Percentiles rank a stretch among this genome's conserved stretches.
phyloP scores from a whole-genome alignment of 2,888 invertebrate genomes.

The Rhagonycha lutea region DNA sequence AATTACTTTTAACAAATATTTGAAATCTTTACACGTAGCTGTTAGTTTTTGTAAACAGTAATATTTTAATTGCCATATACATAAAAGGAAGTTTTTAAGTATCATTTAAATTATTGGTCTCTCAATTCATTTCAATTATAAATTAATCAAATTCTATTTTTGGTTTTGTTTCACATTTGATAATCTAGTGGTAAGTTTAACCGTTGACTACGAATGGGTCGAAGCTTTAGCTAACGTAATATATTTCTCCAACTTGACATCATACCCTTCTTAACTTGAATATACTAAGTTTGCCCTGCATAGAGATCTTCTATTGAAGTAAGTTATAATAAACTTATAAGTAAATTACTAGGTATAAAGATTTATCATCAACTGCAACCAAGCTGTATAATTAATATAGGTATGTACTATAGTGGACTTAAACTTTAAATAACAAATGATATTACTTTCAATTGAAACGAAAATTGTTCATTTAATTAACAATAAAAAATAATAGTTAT shows the following conservation, averaged over 20 bases:
- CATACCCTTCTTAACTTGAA: neutral
- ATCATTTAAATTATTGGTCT: neutral
- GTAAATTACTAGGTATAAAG: neutral
- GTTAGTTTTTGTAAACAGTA: neutral
- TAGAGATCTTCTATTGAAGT: neutral
- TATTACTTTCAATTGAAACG: no score
- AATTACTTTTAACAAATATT: neutral
- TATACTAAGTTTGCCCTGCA: neutral
- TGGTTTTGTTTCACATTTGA: neutral
- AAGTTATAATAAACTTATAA: neutral
- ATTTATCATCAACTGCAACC: neutral
- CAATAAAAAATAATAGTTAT: no score
- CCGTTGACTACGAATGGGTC: neutral
- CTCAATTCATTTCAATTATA: neutral
- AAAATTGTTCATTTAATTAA: no score
- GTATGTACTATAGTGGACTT: no score
- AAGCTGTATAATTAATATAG: neutral
- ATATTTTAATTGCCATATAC: neutral
- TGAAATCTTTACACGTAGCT: neutral
- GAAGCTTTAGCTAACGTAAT: neutral
- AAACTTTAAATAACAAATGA: neutral
- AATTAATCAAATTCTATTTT: neutral
- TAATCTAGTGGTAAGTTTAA: neutral
- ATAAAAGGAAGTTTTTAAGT: neutral
- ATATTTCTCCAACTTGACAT: neutral